These are phyloP conservation scores for Serranus cabrilla DNA, from an alignment of 2,797 vertebrate species.

Conservation along the genomic window DNA sequence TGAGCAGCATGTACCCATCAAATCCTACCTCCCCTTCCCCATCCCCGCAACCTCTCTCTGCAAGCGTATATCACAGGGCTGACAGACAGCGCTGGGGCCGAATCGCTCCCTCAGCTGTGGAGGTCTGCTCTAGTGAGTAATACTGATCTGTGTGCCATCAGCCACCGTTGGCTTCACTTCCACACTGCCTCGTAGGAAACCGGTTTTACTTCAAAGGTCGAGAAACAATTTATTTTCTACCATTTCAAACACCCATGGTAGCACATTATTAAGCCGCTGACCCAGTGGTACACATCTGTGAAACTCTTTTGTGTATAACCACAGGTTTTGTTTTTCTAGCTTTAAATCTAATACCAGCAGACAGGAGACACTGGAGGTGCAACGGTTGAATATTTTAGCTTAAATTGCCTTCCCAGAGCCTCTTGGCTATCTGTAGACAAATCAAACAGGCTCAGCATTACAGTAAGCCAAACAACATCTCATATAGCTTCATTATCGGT, in stretches of 20 bases:
- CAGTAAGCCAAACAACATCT: constrained; percentile 32
- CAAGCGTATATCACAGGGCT: constrained; percentile 66
- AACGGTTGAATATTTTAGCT: neutral
- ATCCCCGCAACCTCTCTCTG: constrained; percentile 54
- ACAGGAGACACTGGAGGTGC: constrained; percentile 16
- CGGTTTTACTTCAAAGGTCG: constrained; percentile 51
- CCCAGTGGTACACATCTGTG: constrained; percentile 5
- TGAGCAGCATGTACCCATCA: constrained; percentile 80
- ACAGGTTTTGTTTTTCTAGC: constrained; percentile 45
- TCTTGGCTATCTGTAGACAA: constrained; percentile 26
- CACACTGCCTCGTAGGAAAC: constrained; percentile 19
- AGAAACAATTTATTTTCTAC: constrained; percentile 60
- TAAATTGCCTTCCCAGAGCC: constrained; percentile 20
- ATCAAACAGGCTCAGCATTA: constrained; percentile 18
- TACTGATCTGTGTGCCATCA: constrained; percentile 67
- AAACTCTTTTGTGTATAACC: constrained; percentile 4
- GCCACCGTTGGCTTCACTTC: constrained; percentile 55
- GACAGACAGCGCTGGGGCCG: constrained; percentile 72
- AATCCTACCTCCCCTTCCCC: constrained; percentile 56
- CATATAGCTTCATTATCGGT: constrained; percentile 48
- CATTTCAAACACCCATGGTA: constrained; percentile 41
- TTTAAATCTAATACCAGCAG: constrained; percentile 34
- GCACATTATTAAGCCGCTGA: constrained; percentile 39
- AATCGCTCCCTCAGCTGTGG: constrained; percentile 67
- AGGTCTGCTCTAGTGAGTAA: constrained; percentile 71